These are phyloP conservation scores for Byasa hedistus DNA, from an alignment of 2,888 invertebrate species.

Conservation along the genomic window DNA sequence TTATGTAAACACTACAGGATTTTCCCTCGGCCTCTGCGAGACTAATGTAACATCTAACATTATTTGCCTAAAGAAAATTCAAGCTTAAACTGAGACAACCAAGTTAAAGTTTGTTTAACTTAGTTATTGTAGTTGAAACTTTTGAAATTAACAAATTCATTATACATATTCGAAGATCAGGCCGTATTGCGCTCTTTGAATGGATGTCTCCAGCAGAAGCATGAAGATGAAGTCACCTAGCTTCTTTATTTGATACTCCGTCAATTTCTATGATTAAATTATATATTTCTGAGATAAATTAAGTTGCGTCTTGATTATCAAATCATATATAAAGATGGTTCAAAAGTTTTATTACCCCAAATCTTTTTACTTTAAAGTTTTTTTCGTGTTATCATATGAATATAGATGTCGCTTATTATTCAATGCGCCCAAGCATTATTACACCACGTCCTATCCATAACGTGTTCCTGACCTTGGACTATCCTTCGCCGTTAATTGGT, in stretches of 20 bases:
- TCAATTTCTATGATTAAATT: no score
- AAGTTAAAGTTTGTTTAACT: background rate
- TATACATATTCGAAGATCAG: no score
- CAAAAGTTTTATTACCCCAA: no score
- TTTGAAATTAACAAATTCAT: background rate
- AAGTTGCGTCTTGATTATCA: no score
- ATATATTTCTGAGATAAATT: no score
- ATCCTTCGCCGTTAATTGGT: conserved; percentile 63
- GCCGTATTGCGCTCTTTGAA: no score
- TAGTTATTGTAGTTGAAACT: background rate
- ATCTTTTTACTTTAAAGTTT: background rate
- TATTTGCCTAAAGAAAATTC: background rate
- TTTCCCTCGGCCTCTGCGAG: conserved; percentile 8
- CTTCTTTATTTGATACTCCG: no score
- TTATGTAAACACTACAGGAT: conserved; percentile 21
- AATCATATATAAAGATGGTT: no score
- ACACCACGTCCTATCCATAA: conserved; percentile 57
- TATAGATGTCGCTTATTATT: conserved; percentile 29
- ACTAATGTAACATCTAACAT: background rate
- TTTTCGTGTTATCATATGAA: background rate
- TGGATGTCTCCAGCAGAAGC: no score
- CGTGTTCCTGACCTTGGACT: conserved; percentile 55
- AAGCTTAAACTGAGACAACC: background rate
- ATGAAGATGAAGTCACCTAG: no score
- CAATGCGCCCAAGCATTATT: conserved; percentile 26